Base-by-base conservation (phyloP, 2,113 vertebrate species). In the Cynocephalus volans region DNA sequence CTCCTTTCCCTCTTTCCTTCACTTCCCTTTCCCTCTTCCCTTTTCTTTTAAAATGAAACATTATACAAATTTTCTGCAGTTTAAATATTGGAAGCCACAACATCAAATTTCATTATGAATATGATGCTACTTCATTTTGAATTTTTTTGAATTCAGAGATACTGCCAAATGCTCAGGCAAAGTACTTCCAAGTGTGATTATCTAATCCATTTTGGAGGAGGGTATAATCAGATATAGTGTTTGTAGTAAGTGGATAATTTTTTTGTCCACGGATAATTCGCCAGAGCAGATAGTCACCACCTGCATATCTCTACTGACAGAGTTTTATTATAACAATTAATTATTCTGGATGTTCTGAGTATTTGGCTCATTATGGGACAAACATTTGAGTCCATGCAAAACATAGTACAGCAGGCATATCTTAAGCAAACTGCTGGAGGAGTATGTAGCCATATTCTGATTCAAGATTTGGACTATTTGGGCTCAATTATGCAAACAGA, bases 251-350 rank as follows among this genome's bases (percentile, higher is more conserved):
- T 87, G 48, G 82, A 62, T 96, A 98, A 89, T 81, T 88, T 92
- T 62, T 98, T 96, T 97, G 36, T 97, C 97, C 77, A 91, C 9
- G 48, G 58, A 91, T 91, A 97, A 96, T 96, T 97, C 58, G 95
- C 45, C 64, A 82, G 75, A 92, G 95, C 41, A 81, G 33, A 50
- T 95, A 91, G 60, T 91, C 76, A 96, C 41, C 56, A 96, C 54
- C 33, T 95, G 92, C 65, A 52, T 86, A 45, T 75, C 92, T 88
- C 93, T 97, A 72, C 21, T 92, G 73, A 96, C 52, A 97, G 72
- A 28, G 10, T 96, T 98, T 82, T 26, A 48, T 90, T 96, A 73
- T 82, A 67, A 86, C 45, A 96, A 54, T 21, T 50, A 93, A 89
- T 93, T 84, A 77, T 83, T 60, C 8, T 64, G 62, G 50, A 69